Evolutionary conservation across 2,113 vertebrate genomes (phyloP).

Genomic region (Larimichthys polyactis): DNA sequence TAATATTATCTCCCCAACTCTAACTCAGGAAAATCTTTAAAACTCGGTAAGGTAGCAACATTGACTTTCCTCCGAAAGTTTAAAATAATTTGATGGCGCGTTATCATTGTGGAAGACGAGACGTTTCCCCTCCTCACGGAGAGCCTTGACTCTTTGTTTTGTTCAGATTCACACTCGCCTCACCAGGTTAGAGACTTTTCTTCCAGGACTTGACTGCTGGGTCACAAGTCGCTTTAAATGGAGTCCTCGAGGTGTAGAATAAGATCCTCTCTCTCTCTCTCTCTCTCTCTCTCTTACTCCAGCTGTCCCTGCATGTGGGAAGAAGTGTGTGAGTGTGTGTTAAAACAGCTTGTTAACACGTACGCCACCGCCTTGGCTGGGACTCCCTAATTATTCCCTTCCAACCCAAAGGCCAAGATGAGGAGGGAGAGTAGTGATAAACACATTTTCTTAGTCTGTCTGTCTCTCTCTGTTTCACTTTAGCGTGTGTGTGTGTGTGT

Average conservation of each 20-base stretch:
- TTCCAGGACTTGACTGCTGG: background rate
- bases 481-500: constrained; percentile 62
- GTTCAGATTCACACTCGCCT: background rate
- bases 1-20: background rate
- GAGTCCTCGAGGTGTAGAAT: constrained; percentile 56
- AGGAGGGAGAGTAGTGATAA: constrained; percentile 61
- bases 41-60: background rate
- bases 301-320: constrained; percentile 49
- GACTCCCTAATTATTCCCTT: constrained; percentile 65
- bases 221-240: constrained; percentile 38
- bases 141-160: background rate
- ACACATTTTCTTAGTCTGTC: constrained; percentile 55
- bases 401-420: constrained; percentile 57
- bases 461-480: constrained; percentile 3
- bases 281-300: background rate
- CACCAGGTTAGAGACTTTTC: background rate
- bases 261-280: constrained; percentile 24
- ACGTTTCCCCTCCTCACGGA: background rate
- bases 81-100: constrained; percentile 2
- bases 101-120: constrained; percentile 1
- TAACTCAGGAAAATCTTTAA: constrained; percentile 3
- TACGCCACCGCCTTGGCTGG: constrained; percentile 58
- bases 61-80: constrained; percentile 41
- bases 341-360: constrained; percentile 76
- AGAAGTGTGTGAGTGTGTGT: constrained; percentile 62